Conservation (phyloP, 2,113 vertebrate species). For the Connochaetes taurinus region DNA sequence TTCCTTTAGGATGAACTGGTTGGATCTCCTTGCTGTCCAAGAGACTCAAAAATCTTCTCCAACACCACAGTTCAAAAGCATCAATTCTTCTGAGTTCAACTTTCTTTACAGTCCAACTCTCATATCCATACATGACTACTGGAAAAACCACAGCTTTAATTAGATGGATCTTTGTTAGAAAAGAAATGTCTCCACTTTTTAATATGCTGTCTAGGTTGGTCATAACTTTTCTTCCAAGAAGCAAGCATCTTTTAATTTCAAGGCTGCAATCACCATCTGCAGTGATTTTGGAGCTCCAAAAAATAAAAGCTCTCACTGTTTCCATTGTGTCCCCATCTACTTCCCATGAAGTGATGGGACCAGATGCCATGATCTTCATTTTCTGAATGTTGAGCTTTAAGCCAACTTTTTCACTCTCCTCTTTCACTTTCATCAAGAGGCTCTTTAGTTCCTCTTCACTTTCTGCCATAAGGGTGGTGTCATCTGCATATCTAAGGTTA, state of each 20-base stretch:
- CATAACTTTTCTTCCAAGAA: not conserved
- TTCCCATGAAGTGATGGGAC: not conserved
- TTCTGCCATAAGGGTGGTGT: not conserved
- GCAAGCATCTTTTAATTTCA: not conserved
- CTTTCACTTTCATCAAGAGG: not conserved
- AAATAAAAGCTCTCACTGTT: not conserved
- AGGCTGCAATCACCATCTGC: not conserved
- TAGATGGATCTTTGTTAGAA: not conserved
- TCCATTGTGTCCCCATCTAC: not conserved
- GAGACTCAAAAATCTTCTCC: not conserved
- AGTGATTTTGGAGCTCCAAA: rapidly evolving
- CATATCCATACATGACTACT: not conserved
- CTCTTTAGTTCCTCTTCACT: not conserved
- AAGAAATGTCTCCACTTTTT: not conserved
- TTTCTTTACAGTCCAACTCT: not conserved
- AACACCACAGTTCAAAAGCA: not conserved
- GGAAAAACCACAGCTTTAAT: not conserved
- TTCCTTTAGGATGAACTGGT: not conserved
- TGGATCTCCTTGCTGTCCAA: not conserved
- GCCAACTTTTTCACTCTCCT: not conserved
- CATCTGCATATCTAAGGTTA: not conserved
- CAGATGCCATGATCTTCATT: not conserved
- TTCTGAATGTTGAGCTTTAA: not conserved
- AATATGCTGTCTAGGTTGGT: not conserved
- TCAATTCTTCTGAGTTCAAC: not conserved